Evolutionary conservation across 2,113 vertebrate species (phyloP), one percentile per base, ranked within the genome.

Genomic region (Tragelaphus buxtoni): DNA sequence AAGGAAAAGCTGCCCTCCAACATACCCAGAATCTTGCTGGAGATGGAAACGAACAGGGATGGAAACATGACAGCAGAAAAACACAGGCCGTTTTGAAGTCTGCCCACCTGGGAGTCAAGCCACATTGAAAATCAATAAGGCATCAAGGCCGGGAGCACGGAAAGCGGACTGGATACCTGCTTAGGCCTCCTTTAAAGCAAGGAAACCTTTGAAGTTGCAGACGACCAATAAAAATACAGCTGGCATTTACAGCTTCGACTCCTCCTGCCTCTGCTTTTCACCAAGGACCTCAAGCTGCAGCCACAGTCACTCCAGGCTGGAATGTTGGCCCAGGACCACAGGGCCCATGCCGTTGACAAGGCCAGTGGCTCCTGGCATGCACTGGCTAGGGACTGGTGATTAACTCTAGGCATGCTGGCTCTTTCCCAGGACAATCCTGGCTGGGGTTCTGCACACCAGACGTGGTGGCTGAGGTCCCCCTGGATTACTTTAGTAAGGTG

Each of bases 151-250:
- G 32, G 96, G 97, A 96, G 98, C 94, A 95, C 12, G 32, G 93
- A 97, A 89, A 96, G 96, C 95, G 55, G 96, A 94, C 97, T 90
- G 96, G 92, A 86, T 98, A 98, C 98, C 98, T 98, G 97, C 94
- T 87, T 88, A 92, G 81, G 96, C 95, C 96, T 99, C 97, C 94
- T 99, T 98, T 98, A 97, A 98, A 98, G 98, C 94, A 97, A 97
- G 96, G 98, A 98, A 98, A 42, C 69, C 98, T 99, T 99, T 99
- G 99, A 99, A 98, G 98, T 98, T 98, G 97, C 98, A 98, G 98
- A 98, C 58, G 30, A 97, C 97, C 98, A 98, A 98, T 99, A 99
- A 99, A 99, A 98, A 98, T 45, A 95, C 98, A 99, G 98, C 98
- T 98, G 98, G 98, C 93, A 92, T 96, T 96, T 96, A 98, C 95